phyloP scores from a whole-genome alignment of 2,888 invertebrate genomes.

The Morpho achilles region DNA sequence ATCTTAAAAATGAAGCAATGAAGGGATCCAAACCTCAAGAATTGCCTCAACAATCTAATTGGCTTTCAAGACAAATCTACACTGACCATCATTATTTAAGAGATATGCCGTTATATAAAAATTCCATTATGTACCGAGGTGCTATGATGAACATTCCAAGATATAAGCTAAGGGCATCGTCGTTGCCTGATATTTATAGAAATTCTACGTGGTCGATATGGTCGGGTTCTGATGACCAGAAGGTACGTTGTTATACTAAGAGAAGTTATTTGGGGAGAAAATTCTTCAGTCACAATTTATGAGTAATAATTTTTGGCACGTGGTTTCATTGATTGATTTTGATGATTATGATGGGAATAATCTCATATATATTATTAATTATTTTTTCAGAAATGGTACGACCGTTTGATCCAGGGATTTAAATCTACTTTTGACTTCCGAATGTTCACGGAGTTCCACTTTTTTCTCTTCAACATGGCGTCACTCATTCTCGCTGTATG shows the following conservation, averaged over 20 bases:
- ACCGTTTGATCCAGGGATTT: slow-evolving; percentile 81
- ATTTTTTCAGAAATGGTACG: slow-evolving; percentile 85
- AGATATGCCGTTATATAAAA: slow-evolving; percentile 85
- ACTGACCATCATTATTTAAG: slow-evolving; percentile 83
- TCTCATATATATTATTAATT: not conserved
- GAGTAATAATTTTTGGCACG: no score
- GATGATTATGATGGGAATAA: no score
- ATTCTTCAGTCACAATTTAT: no score
- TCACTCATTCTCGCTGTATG: slow-evolving; percentile 93
- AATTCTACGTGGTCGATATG: slow-evolving; percentile 89
- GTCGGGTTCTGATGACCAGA: slow-evolving; percentile 80
- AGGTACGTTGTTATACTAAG: slow-evolving; percentile 56
- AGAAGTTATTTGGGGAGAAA: not conserved
- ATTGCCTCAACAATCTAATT: slow-evolving; percentile 32
- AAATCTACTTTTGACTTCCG: slow-evolving; percentile 88
- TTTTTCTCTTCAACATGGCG: slow-evolving; percentile 89
- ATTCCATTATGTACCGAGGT: slow-evolving; percentile 90
- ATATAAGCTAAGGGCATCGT: slow-evolving; percentile 89
- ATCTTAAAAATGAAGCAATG: slow-evolving; percentile 14
- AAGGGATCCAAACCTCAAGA: slow-evolving; percentile 22
- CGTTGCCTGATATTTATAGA: slow-evolving; percentile 93
- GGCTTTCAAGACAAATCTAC: slow-evolving; percentile 72
- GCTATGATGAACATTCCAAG: slow-evolving; percentile 90
- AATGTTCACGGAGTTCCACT: slow-evolving; percentile 88
- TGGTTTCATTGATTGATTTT: no score